Percentiles rank a stretch among this genome's conserved stretches.
Conservation (phyloP, 1,140 invertebrate species). For the Archivesica marissinica region DNA sequence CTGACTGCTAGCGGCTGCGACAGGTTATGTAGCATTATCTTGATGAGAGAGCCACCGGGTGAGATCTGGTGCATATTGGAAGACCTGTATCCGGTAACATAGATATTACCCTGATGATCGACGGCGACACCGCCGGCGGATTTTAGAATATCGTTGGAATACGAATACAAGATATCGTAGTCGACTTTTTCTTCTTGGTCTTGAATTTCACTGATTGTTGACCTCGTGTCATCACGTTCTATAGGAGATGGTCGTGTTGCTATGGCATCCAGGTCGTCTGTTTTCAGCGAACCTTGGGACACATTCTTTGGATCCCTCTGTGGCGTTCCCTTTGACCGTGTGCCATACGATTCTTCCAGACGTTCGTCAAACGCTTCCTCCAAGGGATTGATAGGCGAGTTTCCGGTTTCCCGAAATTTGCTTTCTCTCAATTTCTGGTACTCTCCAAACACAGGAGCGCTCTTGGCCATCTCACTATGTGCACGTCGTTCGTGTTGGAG, state of each 20-base stretch:
- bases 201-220: conserved; percentile 13
- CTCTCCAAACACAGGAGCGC: background rate
- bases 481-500: background rate
- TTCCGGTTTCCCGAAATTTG: conserved; percentile 3
- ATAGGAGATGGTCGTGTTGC: conserved; percentile 29
- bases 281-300: conserved; percentile 47
- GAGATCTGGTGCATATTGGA: conserved; percentile 56
- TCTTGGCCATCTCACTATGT: conserved; percentile 41
- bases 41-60: conserved; percentile 48
- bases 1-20: conserved; percentile 48
- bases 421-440: background rate
- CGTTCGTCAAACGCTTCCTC: conserved; percentile 46
- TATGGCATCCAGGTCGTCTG: conserved; percentile 41
- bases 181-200: conserved; percentile 40
- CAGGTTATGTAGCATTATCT: conserved; percentile 50
- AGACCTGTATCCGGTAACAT: conserved; percentile 53
- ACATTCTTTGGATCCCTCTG: conserved; percentile 28
- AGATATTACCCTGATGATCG: conserved; percentile 61
- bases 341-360: conserved; percentile 36
- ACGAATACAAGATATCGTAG: conserved; percentile 50
- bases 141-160: conserved; percentile 53
- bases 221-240: conserved; percentile 53
- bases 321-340: conserved; percentile 11
- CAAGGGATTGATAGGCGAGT: conserved; percentile 19
- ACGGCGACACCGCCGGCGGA: conserved; percentile 51